phyloP scores from a whole-genome alignment of 2,113 vertebrate species.

The Solenodon paradoxus region DNA sequence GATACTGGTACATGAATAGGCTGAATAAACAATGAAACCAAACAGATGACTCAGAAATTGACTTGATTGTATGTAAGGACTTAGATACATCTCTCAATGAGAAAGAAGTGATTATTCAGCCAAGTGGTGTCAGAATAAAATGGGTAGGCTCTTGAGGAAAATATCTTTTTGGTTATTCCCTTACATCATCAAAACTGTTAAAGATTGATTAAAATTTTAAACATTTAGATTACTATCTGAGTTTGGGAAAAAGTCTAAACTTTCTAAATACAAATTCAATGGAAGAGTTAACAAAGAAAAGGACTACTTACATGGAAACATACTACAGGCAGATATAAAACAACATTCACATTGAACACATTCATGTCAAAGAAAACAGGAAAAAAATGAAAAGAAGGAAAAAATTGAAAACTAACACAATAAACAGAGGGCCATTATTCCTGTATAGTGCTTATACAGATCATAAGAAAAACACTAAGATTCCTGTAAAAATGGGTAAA shows the following conservation, averaged over 20 bases:
- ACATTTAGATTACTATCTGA: background rate
- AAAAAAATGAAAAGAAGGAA: background rate
- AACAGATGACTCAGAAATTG: background rate
- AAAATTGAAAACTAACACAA: background rate
- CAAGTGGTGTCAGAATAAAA: background rate
- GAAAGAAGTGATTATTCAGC: background rate
- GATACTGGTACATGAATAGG: background rate
- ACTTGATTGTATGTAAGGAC: background rate
- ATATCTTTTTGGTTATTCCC: background rate
- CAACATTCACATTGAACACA: background rate
- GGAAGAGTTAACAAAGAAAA: background rate
- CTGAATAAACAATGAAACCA: background rate
- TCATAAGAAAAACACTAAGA: background rate
- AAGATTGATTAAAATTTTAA: background rate
- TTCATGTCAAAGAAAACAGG: background rate
- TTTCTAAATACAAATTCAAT: background rate
- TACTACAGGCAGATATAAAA: background rate
- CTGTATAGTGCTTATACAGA: background rate
- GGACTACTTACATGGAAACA: background rate
- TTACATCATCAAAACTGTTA: background rate
- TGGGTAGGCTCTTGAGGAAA: background rate
- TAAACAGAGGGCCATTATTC: background rate
- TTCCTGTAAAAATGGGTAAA: background rate
- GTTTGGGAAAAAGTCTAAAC: background rate
- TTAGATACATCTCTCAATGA: background rate